Conservation (phyloP, 2,888 invertebrate genomes). For the Lycophotia porphyrea region DNA sequence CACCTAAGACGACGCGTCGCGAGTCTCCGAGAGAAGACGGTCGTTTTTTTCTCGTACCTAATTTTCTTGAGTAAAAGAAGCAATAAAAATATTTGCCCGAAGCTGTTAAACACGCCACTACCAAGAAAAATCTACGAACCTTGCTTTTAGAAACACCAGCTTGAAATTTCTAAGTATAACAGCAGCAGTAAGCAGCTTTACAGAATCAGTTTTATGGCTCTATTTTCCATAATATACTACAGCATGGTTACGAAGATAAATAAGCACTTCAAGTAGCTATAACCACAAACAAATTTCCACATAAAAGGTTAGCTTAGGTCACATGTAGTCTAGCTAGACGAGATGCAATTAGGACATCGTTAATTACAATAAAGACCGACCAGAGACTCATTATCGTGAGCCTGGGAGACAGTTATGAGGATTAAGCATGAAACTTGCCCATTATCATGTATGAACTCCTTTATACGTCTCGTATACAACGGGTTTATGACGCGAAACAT, state of each 20-base stretch:
- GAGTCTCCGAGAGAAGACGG: neutral
- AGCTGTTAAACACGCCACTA: conserved; percentile 2
- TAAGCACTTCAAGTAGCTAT: conserved; percentile 23
- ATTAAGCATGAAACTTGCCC: conserved; percentile 46
- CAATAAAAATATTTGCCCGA: neutral
- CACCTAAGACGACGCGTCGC: conserved; percentile 27
- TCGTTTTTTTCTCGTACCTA: conserved; percentile 31
- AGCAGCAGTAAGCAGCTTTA: conserved; percentile 8
- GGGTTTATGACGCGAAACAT: conserved; percentile 12
- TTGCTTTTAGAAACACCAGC: conserved; percentile 2
- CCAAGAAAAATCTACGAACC: neutral
- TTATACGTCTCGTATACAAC: neutral
- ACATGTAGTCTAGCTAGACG: conserved; percentile 44
- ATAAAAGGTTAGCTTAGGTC: conserved; percentile 42
- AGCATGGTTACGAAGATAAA: conserved; percentile 1
- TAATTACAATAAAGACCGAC: conserved; percentile 73
- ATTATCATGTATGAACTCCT: conserved; percentile 33
- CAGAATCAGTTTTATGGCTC: conserved; percentile 23
- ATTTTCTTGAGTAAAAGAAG: conserved; percentile 38
- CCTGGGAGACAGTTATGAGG: conserved; percentile 68
- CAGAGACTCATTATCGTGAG: conserved; percentile 65
- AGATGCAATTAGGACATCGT: conserved; percentile 73
- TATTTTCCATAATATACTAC: conserved; percentile 3
- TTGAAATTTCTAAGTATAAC: neutral
- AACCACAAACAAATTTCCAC: conserved; percentile 19